Base-by-base conservation (phyloP, 2,888 invertebrate genomes). In the Volucella inflata region DNA sequence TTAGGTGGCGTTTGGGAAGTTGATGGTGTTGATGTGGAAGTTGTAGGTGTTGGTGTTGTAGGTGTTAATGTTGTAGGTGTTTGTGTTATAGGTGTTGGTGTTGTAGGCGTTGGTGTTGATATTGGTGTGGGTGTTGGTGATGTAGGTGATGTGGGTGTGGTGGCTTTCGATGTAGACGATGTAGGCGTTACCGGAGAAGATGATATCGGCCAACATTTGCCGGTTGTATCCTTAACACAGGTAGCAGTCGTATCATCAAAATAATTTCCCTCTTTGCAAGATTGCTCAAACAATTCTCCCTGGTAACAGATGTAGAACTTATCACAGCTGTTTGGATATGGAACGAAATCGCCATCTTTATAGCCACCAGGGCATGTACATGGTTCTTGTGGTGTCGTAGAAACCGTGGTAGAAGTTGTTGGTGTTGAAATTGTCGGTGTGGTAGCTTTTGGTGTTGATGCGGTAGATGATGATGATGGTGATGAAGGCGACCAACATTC, bases 331-430 rank as follows among this genome's bases (percentile, higher is more conserved):
- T 10, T 8, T 2, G 65, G 40, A 14, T 75, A 17, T 4, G 75
- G 17, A 10, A 78, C 16, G 0, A 79, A 1, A 1, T 82, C 60
- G 11, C 82, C 79, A 2, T 87, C 64, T 0, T 17, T 46, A 12
- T 90, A 90, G 16, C 87, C 74, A 36, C 59, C 64, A 11, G 72
- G n/a, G 17, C 81, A 80, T 2, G 12, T 14, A 6, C 42, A 50
- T 10, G 55, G 64, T 8, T 17, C 8, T 1, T 88, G 78, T 8
- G 65, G 30, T 14, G 0, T 75, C 0, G 79, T 62, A 11, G 72
- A 64, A 3, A 36, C 2, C 6, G 38, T 71, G 9, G 21, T 8
- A n/a, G 79, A 21, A 11, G 51, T 30, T 51, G 65, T 40, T 51
- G 38, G 1, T 16, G 1, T 62, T 1, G 44, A 21, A 21, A 2